phyloP scores from a whole-genome alignment of 2,888 invertebrate genomes.

The Rhimphoctona megacephalus region DNA sequence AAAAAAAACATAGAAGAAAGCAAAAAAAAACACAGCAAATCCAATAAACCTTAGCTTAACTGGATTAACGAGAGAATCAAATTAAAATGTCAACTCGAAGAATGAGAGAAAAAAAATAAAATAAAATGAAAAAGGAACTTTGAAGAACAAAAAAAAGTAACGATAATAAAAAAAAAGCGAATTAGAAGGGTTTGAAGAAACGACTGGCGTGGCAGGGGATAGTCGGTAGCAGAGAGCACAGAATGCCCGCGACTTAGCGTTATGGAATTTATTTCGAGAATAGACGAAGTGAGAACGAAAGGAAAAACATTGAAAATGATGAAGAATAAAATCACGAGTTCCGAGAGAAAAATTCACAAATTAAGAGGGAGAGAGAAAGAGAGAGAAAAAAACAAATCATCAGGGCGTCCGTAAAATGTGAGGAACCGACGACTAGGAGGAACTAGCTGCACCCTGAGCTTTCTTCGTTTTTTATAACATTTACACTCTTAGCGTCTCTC shows the following conservation, averaged over 20 bases:
- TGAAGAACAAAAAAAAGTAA: slow-evolving; percentile 35
- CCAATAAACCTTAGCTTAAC: slow-evolving; percentile 59
- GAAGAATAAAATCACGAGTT: not conserved
- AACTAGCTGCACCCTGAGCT: slow-evolving; percentile 73
- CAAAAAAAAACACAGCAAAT: slow-evolving; percentile 52
- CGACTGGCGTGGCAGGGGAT: slow-evolving; percentile 71
- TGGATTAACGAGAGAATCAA: slow-evolving; percentile 62
- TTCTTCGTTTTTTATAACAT: slow-evolving; percentile 73
- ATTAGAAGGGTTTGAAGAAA: slow-evolving; percentile 34
- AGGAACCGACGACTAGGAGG: slow-evolving; percentile 62
- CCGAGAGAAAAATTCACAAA: not conserved
- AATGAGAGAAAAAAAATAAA: slow-evolving; percentile 34
- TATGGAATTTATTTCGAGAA: slow-evolving; percentile 46
- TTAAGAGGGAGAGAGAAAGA: not conserved
- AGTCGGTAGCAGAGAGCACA: slow-evolving; percentile 68
- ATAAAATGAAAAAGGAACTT: slow-evolving; percentile 51
- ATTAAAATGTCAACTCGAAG: slow-evolving; percentile 36
- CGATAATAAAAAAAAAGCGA: slow-evolving; percentile 7
- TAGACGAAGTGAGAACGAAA: slow-evolving; percentile 28
- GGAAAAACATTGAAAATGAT: not conserved
- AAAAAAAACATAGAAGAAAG: slow-evolving; percentile 60
- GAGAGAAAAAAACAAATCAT: slow-evolving; percentile 7
- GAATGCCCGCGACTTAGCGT: slow-evolving; percentile 68
- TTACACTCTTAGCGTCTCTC: slow-evolving; percentile 65
- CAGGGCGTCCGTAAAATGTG: slow-evolving; percentile 46